Evolutionary conservation across 2,888 invertebrate species (phyloP).

Genomic region (Polydesmus complanatus): DNA sequence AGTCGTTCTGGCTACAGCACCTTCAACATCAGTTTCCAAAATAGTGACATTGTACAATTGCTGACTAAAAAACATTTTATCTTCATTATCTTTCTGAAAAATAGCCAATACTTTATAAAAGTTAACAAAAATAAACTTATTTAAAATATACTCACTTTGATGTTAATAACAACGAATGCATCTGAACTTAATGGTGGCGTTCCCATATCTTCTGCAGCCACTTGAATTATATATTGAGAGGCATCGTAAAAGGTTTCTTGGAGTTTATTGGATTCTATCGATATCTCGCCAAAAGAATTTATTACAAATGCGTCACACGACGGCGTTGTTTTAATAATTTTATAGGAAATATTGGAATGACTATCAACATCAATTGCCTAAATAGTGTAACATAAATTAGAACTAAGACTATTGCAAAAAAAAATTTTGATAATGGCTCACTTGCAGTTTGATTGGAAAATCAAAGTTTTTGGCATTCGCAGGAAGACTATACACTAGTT

Average conservation of each 20-base stretch:
- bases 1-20: conserved; percentile 4
- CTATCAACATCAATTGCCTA: conserved; percentile 64
- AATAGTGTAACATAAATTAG: conserved; percentile 8
- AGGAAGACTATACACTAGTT: conserved; percentile 57
- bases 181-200: conserved; percentile 50
- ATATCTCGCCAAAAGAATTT: conserved; percentile 44
- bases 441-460: conserved; percentile 60
- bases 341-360: conserved; percentile 44
- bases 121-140: not conserved
- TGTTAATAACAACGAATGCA: conserved; percentile 51
- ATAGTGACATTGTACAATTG: conserved; percentile 56
- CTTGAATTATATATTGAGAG: conserved; percentile 18
- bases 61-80: conserved; percentile 43
- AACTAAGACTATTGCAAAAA: not conserved
- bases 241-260: conserved; percentile 11
- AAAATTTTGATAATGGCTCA: conserved; percentile 28
- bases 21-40: conserved; percentile 46
- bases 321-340: conserved; percentile 52
- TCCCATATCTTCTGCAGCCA: conserved; percentile 51
- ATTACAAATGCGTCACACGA: conserved; percentile 46
- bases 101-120: not conserved
- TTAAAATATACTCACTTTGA: conserved; percentile 39
- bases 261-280: conserved; percentile 21
- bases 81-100: conserved; percentile 57
- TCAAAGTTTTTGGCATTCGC: conserved; percentile 63